Evolutionary conservation across 2,888 invertebrate species (phyloP).

Genomic region (Drosophila kokeensis): DNA sequence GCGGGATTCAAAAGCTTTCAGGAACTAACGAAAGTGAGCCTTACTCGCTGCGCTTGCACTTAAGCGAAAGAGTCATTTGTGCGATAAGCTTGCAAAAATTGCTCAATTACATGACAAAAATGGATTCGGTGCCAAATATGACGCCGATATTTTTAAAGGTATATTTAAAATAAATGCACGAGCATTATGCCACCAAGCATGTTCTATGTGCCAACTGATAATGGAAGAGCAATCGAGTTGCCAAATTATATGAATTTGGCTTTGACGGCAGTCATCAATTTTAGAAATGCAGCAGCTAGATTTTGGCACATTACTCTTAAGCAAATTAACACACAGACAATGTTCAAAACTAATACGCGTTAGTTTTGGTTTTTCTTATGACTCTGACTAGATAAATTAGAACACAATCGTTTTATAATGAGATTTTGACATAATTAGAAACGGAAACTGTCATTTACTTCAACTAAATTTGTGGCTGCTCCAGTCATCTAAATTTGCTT

Average conservation of each 20-base stretch:
- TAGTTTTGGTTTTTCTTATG: neutral
- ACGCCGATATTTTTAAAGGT: constrained; percentile 8
- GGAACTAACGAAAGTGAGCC: neutral
- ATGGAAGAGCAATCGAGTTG: constrained; percentile 14
- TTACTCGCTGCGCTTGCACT: constrained; percentile 37
- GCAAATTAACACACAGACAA: constrained; percentile 27
- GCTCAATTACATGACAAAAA: constrained; percentile 39
- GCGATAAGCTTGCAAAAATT: constrained; percentile 37
- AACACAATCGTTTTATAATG: constrained; percentile 75
- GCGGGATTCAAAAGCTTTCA: neutral
- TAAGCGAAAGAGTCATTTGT: constrained; percentile 20
- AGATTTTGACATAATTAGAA: constrained; percentile 69
- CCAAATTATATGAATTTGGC: constrained; percentile 27
- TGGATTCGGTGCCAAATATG: constrained; percentile 22
- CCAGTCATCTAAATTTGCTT: constrained; percentile 56
- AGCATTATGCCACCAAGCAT: constrained; percentile 53
- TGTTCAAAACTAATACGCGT: constrained; percentile 51
- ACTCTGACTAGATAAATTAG: constrained; percentile 61
- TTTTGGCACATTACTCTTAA: constrained; percentile 30
- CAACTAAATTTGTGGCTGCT: constrained; percentile 53
- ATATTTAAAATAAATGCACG: constrained; percentile 18
- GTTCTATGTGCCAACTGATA: constrained; percentile 28
- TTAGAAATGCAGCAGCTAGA: constrained; percentile 32
- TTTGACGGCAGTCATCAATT: constrained; percentile 9
- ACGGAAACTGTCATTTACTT: constrained; percentile 69